Base-by-base conservation (phyloP, 1,140 invertebrate species). In the Lithobius niger region DNA sequence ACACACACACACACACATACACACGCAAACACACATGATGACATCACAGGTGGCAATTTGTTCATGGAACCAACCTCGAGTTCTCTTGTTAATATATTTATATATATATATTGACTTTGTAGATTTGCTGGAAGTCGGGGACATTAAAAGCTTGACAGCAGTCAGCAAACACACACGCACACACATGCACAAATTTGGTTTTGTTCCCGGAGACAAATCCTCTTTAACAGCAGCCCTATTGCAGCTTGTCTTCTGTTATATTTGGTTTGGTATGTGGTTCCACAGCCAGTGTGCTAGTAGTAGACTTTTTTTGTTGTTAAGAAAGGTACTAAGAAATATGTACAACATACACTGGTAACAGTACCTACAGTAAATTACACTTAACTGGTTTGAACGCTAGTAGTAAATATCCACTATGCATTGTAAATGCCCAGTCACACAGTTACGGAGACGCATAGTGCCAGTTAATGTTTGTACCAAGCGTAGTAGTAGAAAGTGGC, bases 11-110 rank as follows among this genome's bases (percentile, higher is more conserved):
- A 10, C n/a, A 36, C 31, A 36, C 44, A 21, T 10, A 47, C 44
- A 21, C 44, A 47, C 44, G 15, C 15, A 15, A 6, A 47, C 22
- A 18, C 44, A 47, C 19, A 47, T 36, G n/a, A 36, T 36, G n/a
- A 10, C 10, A 47, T 47, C 44, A 47, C 44, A 47, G 44, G 10
- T 47, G 44, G 44, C 44, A 47, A 21, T 47, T 13, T 47, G 15
- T 47, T 47, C 13, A 21, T 47, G 22, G 15, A 18, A 47, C 15
- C 44, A 47, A 22, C 10, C 10, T 15, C 19, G 13, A 6, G 10
- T 10, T 47, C 22, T 47, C 15, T 47, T 13, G 10, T 47, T 13
- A 10, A 36, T 36, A 36, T 36, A 36, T 36, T n/a, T 36, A 36
- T 36, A 36, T 36, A 36, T 36, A 36, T 47, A 47, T 22, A 18